These are phyloP conservation scores for Metalampra italica DNA, from an alignment of 2,888 invertebrate genomes.

Conservation along the genomic window DNA sequence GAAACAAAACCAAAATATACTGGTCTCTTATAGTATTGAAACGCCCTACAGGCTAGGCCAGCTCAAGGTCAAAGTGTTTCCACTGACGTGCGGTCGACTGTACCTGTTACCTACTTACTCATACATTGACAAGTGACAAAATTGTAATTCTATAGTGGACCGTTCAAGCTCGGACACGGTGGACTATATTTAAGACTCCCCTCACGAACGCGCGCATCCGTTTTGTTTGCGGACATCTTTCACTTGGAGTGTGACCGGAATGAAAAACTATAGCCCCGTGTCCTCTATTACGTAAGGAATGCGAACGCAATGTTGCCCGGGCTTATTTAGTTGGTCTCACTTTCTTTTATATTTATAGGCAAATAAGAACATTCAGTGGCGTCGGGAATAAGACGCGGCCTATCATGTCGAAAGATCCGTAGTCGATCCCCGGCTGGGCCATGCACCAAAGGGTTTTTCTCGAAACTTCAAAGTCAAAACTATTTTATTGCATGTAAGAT, in stretches of 20 bases:
- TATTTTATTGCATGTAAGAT: too few species aligned
- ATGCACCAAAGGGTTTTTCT: too few species aligned
- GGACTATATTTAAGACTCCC: not conserved
- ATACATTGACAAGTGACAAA: not conserved
- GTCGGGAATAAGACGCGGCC: too few species aligned
- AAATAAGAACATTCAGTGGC: too few species aligned
- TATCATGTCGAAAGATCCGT: too few species aligned
- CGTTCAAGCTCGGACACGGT: not conserved
- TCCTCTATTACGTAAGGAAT: constrained; percentile 65
- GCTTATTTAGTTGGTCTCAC: constrained; percentile 42
- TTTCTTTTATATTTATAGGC: constrained; percentile 47
- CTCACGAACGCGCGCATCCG: constrained; percentile 47
- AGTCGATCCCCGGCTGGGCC: too few species aligned
- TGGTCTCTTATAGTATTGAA: too few species aligned
- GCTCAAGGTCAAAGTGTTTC: too few species aligned
- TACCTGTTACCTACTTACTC: not conserved
- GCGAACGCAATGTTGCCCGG: constrained; percentile 39
- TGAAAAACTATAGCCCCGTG: constrained; percentile 56
- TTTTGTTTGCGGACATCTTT: constrained; percentile 66
- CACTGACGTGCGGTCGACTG: too few species aligned
- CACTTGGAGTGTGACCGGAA: constrained; percentile 58
- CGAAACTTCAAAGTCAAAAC: too few species aligned
- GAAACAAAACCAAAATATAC: too few species aligned
- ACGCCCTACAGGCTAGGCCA: too few species aligned
- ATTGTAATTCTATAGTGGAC: not conserved